Base-by-base conservation (phyloP, 2,888 invertebrate species). In the Hipparchia sbordonii region DNA sequence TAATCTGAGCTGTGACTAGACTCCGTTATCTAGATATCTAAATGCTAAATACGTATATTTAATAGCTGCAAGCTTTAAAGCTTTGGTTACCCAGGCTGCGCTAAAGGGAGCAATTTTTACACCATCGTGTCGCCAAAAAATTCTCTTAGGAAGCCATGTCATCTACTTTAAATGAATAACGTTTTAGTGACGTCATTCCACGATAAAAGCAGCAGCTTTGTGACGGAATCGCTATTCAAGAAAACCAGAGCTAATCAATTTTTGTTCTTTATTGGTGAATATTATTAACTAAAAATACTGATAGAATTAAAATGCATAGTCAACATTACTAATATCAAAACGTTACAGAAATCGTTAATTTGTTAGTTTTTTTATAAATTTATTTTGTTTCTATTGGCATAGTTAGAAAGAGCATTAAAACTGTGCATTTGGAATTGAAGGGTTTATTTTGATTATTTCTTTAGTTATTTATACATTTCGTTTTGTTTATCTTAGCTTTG, bases 1-100 rank as follows among this genome's bases (percentile, higher is more conserved):
- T 88, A 91, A 92, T 91, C 89, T 89, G 81, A 82, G 81, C 81
- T 80, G 79, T 80, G 79, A 83, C 74, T 72, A 70, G 73, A 70
- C 68, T 73, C 54, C 68, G 72, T 72, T 70, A 75, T 71, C 69
- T 63, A 54, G 48, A 48, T 48, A 48, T 6, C 48, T 48, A 48
- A 51, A 62, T 67, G 63, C 74, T 72, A 57, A 56, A 74, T 72
- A n/a, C n/a, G n/a, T n/a, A n/a, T n/a, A 74, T 74, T 73, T 75
- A 51, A 51, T 61, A 45, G 23, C 57, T 57, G 8, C 13, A 54
- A n/a, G 54, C 46, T 48, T 6, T 48, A 48, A 48, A 48, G 48
- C 48, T 48, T 8, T 45, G 10, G 39, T 9, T 23, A 10, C 33
- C 3, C 8, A 9, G 12, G 39, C 9, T 3, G 39, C 60, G 39